Conservation (phyloP, 2,888 invertebrate species). For the Tetanocera ferruginea region DNA sequence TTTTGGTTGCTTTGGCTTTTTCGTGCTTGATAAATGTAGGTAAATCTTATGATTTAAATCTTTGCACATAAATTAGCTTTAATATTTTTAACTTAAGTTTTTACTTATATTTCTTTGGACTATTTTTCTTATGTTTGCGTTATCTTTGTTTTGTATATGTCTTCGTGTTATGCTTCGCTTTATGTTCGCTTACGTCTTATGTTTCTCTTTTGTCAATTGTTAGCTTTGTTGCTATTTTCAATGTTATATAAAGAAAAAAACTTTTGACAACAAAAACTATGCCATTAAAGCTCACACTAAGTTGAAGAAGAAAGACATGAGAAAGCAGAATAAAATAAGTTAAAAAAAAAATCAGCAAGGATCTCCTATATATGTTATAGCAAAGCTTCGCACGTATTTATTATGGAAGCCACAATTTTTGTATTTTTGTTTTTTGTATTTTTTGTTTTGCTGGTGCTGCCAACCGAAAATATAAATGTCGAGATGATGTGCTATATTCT, state of each 20-base stretch:
- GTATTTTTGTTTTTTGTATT: not conserved
- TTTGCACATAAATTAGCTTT: not conserved
- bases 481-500: not conserved
- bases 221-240: not conserved
- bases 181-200: not conserved
- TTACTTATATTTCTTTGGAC: not conserved
- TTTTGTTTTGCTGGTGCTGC: not conserved
- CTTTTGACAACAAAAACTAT: not conserved
- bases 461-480: not conserved
- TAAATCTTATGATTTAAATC: not conserved
- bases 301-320: not conserved
- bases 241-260: not conserved
- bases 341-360: not conserved
- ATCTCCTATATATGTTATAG: not conserved
- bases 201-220: not conserved
- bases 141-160: no score
- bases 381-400: constrained; percentile 3
- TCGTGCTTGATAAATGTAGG: not conserved
- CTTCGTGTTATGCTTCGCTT: no score
- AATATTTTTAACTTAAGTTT: not conserved
- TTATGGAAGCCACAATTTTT: not conserved
- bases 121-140: no score
- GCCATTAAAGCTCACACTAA: not conserved
- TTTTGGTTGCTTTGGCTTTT: not conserved
- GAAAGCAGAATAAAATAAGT: not conserved